phyloP scores from a whole-genome alignment of 2,888 invertebrate genomes.

The Agrochola litura region DNA sequence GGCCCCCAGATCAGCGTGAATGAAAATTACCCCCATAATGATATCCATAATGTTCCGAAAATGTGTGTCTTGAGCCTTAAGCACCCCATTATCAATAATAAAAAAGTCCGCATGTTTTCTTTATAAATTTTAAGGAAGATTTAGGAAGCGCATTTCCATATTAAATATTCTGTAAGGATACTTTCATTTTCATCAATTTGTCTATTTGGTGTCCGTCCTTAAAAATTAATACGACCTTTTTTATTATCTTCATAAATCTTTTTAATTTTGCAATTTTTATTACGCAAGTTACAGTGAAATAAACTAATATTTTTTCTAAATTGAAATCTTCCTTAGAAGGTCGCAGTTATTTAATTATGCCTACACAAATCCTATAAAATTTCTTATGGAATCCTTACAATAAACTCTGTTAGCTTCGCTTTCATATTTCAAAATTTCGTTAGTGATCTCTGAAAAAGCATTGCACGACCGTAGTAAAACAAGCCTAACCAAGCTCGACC shows the following conservation, averaged over 20 bases:
- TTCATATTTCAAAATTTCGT: conserved; percentile 52
- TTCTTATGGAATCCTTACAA: background rate
- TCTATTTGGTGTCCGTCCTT: background rate
- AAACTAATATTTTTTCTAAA: conserved; percentile 1
- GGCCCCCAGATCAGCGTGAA: conserved; percentile 15
- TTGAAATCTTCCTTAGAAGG: background rate
- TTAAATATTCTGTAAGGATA: conserved; percentile 24
- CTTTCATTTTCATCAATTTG: conserved; percentile 32
- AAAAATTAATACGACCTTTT: background rate
- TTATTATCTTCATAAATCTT: conserved; percentile 3
- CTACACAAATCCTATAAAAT: background rate
- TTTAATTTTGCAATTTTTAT: conserved; percentile 14
- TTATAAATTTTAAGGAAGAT: conserved; percentile 21
- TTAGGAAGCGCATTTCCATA: conserved; percentile 23
- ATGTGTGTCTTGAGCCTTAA: conserved; percentile 48
- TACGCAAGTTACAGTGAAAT: background rate
- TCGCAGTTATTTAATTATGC: background rate
- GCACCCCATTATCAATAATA: conserved; percentile 51
- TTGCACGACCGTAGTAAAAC: conserved; percentile 72
- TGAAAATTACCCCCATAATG: conserved; percentile 53
- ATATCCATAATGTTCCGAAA: conserved; percentile 50
- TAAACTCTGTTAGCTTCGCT: conserved; percentile 24
- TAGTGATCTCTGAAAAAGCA: conserved; percentile 65
- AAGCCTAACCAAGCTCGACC: conserved; percentile 77
- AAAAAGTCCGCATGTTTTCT: conserved; percentile 32